phyloP scores from a whole-genome alignment of 1,140 invertebrate genomes.

The Bemisia tabaci region DNA sequence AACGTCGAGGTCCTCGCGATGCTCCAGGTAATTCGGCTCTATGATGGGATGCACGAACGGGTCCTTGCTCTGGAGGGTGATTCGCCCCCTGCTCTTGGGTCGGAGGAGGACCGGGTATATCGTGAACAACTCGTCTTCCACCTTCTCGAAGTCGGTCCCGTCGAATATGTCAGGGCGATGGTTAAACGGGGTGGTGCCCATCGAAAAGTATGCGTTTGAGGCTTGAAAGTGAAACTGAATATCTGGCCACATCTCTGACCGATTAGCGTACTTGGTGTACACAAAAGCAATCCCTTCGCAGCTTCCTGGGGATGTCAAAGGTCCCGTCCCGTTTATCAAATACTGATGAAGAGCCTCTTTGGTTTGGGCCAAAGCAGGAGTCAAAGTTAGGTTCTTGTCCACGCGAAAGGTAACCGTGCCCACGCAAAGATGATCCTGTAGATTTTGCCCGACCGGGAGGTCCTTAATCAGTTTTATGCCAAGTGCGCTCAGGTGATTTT shows the following conservation, averaged over 20 bases:
- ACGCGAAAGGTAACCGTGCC: slow-evolving; percentile 57
- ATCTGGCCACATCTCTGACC: slow-evolving; percentile 63
- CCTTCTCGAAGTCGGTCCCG: too few relatives aligned
- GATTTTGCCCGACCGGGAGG: slow-evolving; percentile 57
- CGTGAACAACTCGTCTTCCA: slow-evolving; percentile 24
- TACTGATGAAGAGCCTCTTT: slow-evolving; percentile 47
- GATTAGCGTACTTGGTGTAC: slow-evolving; percentile 42
- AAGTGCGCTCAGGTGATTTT: slow-evolving; percentile 24
- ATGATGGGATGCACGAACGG: slow-evolving; percentile 37
- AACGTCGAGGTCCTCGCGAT: slow-evolving; percentile 29
- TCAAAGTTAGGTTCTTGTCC: slow-evolving; percentile 32
- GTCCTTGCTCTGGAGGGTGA: slow-evolving; percentile 29
- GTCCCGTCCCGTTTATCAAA: slow-evolving; percentile 4
- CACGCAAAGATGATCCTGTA: slow-evolving; percentile 60
- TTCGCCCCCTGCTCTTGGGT: slow-evolving; percentile 30
- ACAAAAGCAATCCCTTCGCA: background rate
- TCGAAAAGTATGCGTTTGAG: slow-evolving; percentile 49
- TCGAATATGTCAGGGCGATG: slow-evolving; percentile 67
- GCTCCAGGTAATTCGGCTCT: slow-evolving; percentile 33
- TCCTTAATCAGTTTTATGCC: slow-evolving; percentile 45
- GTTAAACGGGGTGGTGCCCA: slow-evolving; percentile 67
- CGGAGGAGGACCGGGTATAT: slow-evolving; percentile 55
- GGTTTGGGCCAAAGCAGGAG: slow-evolving; percentile 39
- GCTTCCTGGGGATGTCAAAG: slow-evolving; percentile 10
- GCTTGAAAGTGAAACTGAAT: slow-evolving; percentile 34